Conservation (phyloP, 2,888 invertebrate genomes). For the Euphydryas editha region DNA sequence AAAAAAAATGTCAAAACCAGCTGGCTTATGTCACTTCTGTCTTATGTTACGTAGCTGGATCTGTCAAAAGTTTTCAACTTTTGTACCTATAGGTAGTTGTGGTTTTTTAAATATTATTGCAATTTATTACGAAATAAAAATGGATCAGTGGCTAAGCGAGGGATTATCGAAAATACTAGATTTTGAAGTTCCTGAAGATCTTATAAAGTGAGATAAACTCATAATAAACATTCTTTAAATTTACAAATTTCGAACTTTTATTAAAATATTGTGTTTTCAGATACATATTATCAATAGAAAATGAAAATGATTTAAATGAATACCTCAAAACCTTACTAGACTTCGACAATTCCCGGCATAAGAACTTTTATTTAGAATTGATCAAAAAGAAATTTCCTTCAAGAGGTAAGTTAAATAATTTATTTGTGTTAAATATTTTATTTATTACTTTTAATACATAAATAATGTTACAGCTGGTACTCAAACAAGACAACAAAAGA, state of each 20-base stretch:
- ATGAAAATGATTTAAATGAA: conserved; percentile 88
- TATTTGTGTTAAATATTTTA: conserved; percentile 2
- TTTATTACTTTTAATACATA: not conserved
- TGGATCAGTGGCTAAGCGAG: conserved; percentile 87
- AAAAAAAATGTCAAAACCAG: not conserved
- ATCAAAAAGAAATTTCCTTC: conserved; percentile 78
- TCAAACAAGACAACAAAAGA: conserved; percentile 65
- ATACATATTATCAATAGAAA: conserved; percentile 88
- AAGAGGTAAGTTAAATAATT: conserved; percentile 52
- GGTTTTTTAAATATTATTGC: conserved; percentile 5
- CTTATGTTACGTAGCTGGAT: not conserved
- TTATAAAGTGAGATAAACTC: conserved; percentile 82
- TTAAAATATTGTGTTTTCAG: conserved; percentile 69
- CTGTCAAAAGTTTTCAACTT: not conserved
- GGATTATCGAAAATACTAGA: conserved; percentile 86
- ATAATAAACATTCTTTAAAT: not conserved
- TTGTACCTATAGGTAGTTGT: not conserved
- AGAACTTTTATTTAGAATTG: conserved; percentile 86
- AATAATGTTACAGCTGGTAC: conserved; percentile 52
- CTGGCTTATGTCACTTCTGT: not conserved
- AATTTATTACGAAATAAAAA: conserved; percentile 49
- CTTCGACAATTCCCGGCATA: conserved; percentile 85
- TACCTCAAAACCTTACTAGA: conserved; percentile 90
- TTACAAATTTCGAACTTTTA: not conserved
- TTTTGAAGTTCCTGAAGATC: conserved; percentile 87